Percentiles rank a stretch among this genome's conserved stretches.
These are phyloP conservation scores for Yponomeuta sedellus DNA, from an alignment of 2,888 invertebrate species.

Conservation along the genomic window DNA sequence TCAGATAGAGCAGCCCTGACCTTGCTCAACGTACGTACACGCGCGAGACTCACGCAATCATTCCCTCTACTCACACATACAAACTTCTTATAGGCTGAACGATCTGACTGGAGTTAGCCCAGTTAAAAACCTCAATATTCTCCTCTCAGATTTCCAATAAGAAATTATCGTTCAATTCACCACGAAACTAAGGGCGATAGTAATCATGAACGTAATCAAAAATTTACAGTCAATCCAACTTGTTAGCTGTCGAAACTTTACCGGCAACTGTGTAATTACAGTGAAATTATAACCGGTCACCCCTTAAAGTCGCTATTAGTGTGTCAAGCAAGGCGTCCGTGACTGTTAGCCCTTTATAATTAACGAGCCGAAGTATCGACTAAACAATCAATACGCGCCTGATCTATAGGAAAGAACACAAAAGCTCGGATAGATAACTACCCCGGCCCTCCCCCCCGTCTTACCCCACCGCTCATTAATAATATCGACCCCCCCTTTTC, in stretches of 20 bases:
- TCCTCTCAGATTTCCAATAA: neutral
- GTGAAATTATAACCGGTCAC: slow-evolving; percentile 51
- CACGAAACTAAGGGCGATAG: neutral
- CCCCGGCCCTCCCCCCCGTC: slow-evolving; percentile 35
- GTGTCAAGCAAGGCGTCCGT: slow-evolving; percentile 69
- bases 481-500: slow-evolving; percentile 67
- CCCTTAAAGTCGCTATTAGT: slow-evolving; percentile 52
- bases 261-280: slow-evolving; percentile 63
- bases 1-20: slow-evolving; percentile 70
- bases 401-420: slow-evolving; percentile 71
- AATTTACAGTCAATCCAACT: slow-evolving; percentile 44
- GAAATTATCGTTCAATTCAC: neutral
- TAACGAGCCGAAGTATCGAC: slow-evolving; percentile 67
- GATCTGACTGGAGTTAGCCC: neutral
- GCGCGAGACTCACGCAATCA: slow-evolving; percentile 24
- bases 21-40: slow-evolving; percentile 68
- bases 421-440: slow-evolving; percentile 72
- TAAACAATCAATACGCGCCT: slow-evolving; percentile 66
- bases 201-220: slow-evolving; percentile 15
- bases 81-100: neutral
- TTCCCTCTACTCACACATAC: neutral
- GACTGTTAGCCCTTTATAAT: slow-evolving; percentile 65
- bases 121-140: neutral
- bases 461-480: slow-evolving; percentile 68
- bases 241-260: slow-evolving; percentile 51